Base-by-base conservation (phyloP, 2,797 vertebrate genomes). In the Tragopan temminckii region DNA sequence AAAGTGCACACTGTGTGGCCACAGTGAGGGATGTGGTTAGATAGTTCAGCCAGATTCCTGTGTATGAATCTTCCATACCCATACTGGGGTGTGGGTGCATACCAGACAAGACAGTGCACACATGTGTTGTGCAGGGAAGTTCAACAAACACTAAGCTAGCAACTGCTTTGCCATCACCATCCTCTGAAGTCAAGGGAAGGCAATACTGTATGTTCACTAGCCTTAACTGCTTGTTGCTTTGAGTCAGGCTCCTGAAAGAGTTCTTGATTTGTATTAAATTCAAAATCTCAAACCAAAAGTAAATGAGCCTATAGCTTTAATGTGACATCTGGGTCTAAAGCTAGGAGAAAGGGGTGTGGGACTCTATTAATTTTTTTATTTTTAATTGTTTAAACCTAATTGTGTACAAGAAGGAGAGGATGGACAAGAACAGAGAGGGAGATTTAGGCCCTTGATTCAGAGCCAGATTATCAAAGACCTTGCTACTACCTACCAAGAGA, bases 21-120 rank as follows among this genome's bases (percentile, higher is more conserved):
- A 59, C 78, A 79, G 78, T 68, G n/a, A 50, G 75, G 93, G 75
- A 87, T 78, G 89, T 90, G 91, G 78, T 87, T 93, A 36, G 11
- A 13, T 48, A 2, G 62, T 93, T 88, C 89, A 79, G 81, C 55
- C 92, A 75, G 84, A 78, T 90, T 90, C 77, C 90, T 94, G 90
- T 0, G 0, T 58, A 66, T 66, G 76, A 61, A 43, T 74, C 48
- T 45, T 77, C 42, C 20, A 63, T 0, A 4, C 29, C 57, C 2
- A 3, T 17, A 5, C 29, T 36, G 42, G 66, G 42, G 53, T 63
- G 81, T 64, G 43, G 58, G 29, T 71, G 36, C 58, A 20, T 59
- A 52, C 29, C 63, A 24, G 71, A 20, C 50, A n/a, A 27, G 68
- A 20, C 57, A 85, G 3, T n/a, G 46, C 7, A 3, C n/a, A 33